A percentile compares a stretch with the other conserved stretches of the same genome.
Conservation (phyloP, 2,797 vertebrate genomes). For the Rhincodon typus region DNA sequence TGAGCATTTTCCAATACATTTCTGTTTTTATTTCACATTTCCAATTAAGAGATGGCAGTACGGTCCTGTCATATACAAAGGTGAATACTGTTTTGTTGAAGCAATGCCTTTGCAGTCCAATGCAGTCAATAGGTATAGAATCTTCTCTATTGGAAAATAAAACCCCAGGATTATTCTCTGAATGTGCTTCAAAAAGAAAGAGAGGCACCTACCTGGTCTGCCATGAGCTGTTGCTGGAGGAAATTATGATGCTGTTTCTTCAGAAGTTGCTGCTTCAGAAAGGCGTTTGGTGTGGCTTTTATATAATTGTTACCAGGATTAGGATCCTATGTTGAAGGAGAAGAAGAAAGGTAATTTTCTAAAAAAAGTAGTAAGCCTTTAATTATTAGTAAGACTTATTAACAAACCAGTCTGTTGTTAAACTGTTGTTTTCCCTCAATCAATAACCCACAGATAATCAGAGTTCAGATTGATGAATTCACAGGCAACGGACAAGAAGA, state of each 20-base stretch:
- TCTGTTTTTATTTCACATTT: not conserved
- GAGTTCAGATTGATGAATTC: no score
- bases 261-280: constrained; percentile 63
- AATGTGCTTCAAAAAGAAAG: not conserved
- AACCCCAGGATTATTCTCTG: not conserved
- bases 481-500: no score
- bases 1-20: not conserved
- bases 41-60: not conserved
- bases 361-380: constrained; percentile 40
- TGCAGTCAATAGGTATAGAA: not conserved
- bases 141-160: no score
- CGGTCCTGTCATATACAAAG: not conserved
- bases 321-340: constrained; percentile 53
- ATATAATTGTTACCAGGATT: constrained; percentile 56
- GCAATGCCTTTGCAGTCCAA: not conserved
- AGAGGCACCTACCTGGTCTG: constrained; percentile 13
- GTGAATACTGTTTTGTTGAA: not conserved
- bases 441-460: not conserved
- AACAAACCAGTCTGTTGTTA: not conserved
- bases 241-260: constrained; percentile 50
- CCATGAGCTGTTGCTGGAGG: constrained; percentile 24
- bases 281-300: constrained; percentile 49
- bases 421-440: not conserved
- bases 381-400: not conserved
- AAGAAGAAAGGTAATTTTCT: constrained; percentile 43